Conservation (phyloP, 2,888 invertebrate species). For the Cephus rjabovi region DNA sequence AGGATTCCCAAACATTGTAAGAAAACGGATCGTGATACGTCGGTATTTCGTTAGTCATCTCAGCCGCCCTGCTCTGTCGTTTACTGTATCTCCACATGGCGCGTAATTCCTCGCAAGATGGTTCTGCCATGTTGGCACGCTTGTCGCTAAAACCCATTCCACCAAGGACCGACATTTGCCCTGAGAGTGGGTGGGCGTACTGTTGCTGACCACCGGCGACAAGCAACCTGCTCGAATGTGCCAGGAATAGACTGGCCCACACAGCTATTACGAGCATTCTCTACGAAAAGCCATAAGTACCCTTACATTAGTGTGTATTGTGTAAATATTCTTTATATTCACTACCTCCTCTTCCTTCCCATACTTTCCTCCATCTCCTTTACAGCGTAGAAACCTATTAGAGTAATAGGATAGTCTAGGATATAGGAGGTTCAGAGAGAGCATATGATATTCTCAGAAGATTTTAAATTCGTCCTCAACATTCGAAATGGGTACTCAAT, state of each 20-base stretch:
- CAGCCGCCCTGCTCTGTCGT: conserved; percentile 86
- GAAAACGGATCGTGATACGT: conserved; percentile 85
- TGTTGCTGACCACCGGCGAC: conserved; percentile 33
- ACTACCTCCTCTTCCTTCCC: neutral
- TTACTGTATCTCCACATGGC: conserved; percentile 95
- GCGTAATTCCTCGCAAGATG: conserved; percentile 87
- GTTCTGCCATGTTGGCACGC: conserved; percentile 72
- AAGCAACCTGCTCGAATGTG: conserved; percentile 43
- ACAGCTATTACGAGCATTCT: conserved; percentile 50
- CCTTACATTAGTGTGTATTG: neutral
- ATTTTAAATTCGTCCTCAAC: too few relatives aligned
- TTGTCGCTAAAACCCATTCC: conserved; percentile 44
- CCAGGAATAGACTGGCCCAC: conserved; percentile 49
- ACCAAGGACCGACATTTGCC: conserved; percentile 31
- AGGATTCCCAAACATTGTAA: conserved; percentile 85
- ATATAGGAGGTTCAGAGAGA: too few relatives aligned
- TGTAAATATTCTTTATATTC: neutral
- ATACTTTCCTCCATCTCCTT: neutral
- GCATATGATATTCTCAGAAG: too few relatives aligned
- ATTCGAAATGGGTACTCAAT: too few relatives aligned
- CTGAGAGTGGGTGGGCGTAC: neutral
- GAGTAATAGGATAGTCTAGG: neutral
- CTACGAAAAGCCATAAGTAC: conserved; percentile 30
- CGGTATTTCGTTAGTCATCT: conserved; percentile 88
- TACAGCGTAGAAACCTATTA: neutral